Conservation (phyloP, 1,140 invertebrate genomes). For the Dysdera silvatica region DNA sequence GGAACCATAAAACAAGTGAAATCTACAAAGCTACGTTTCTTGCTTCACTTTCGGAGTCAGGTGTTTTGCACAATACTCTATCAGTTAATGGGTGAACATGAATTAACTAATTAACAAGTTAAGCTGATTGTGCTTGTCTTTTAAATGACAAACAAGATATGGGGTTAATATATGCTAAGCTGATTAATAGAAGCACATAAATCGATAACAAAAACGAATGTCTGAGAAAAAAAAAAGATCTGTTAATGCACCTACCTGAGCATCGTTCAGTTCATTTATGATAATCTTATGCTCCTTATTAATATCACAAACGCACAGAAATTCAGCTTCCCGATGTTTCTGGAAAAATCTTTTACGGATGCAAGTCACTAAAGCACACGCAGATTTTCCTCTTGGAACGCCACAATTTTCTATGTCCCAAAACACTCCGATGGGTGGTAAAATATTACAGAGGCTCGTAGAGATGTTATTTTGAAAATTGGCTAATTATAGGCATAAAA, state of each 20-base stretch:
- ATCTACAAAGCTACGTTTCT: too few relatives aligned
- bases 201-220: too few relatives aligned
- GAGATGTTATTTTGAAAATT: conserved; percentile 29
- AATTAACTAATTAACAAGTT: too few relatives aligned
- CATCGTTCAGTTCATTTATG: conserved; percentile 76
- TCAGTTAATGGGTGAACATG: too few relatives aligned
- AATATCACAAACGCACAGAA: conserved; percentile 67
- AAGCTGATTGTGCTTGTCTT: too few relatives aligned
- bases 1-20: too few relatives aligned
- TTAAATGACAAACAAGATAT: too few relatives aligned
- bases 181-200: too few relatives aligned
- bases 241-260: conserved; percentile 55
- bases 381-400: conserved; percentile 71
- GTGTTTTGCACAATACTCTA: too few relatives aligned
- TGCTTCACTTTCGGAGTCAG: too few relatives aligned
- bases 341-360: conserved; percentile 69
- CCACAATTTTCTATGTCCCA: conserved; percentile 90
- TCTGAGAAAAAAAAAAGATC: not conserved
- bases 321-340: conserved; percentile 73
- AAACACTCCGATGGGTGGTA: conserved; percentile 75
- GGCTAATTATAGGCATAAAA: too few relatives aligned
- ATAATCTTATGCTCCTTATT: conserved; percentile 66
- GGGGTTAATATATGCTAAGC: too few relatives aligned
- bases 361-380: conserved; percentile 63
- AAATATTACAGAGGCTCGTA: conserved; percentile 26